Conservation (phyloP, 2,888 invertebrate species). For the Dasypogon diadema region DNA sequence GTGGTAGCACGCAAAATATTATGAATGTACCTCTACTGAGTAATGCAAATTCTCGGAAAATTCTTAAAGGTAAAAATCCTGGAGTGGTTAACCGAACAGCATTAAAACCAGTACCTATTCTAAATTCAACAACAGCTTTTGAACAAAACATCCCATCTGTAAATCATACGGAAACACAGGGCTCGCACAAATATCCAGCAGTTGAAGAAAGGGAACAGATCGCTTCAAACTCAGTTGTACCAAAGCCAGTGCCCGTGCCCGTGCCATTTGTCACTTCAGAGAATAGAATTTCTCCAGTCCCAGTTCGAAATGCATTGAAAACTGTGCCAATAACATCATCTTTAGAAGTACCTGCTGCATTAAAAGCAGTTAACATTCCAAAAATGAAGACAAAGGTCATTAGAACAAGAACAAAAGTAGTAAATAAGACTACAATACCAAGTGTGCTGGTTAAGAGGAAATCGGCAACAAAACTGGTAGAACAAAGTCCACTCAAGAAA, state of each 20-base stretch:
- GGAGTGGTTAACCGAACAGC: no score
- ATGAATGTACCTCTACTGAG: no score
- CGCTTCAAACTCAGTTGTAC: no score
- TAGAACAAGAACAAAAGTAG: conserved; percentile 36
- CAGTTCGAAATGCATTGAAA: neutral
- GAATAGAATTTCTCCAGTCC: neutral
- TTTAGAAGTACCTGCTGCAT: neutral
- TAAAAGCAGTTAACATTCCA: conserved; percentile 31
- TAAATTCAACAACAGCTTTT: neutral
- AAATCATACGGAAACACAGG: no score
- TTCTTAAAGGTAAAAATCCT: no score
- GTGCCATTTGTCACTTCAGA: no score
- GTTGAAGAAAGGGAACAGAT: no score
- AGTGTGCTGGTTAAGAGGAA: conserved; percentile 19
- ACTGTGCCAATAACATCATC: neutral
- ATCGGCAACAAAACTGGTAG: neutral
- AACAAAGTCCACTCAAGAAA: neutral
- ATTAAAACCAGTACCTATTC: neutral
- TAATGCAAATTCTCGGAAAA: no score
- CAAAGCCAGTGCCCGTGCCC: no score
- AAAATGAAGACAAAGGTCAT: conserved; percentile 43
- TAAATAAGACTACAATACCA: neutral
- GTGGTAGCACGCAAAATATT: no score
- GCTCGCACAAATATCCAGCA: no score
- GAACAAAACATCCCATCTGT: no score